These are phyloP conservation scores for Salvelinus fontinalis DNA, from an alignment of 2,113 vertebrate species.

Conservation along the genomic window DNA sequence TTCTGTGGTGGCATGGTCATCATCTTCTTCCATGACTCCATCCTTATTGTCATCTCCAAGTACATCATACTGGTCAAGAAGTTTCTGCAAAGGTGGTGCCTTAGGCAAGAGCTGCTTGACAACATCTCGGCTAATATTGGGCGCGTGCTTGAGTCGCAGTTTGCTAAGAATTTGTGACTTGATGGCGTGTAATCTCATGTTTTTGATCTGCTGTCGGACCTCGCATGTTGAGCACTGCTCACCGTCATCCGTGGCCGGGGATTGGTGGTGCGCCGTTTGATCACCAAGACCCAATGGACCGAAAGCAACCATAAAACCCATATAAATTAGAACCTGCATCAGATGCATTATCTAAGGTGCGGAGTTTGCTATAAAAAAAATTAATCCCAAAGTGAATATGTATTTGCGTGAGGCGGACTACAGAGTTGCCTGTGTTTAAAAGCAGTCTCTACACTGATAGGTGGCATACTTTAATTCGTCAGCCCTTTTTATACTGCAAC, in stretches of 20 bases:
- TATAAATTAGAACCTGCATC: constrained; percentile 75
- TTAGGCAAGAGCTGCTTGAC: constrained; percentile 93
- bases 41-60: constrained; percentile 92
- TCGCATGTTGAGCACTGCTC: constrained; percentile 90
- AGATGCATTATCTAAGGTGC: constrained; percentile 80
- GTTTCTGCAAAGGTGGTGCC: constrained; percentile 93
- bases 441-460: constrained; percentile 84
- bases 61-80: constrained; percentile 98
- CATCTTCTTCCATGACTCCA: constrained; percentile 88
- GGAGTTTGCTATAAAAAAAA: constrained; percentile 13
- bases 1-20: constrained; percentile 93
- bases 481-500: constrained; percentile 95
- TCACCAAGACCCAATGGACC: constrained; percentile 83
- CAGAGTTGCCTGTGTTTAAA: constrained; percentile 57
- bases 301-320: constrained; percentile 81
- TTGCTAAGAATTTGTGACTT: constrained; percentile 98
- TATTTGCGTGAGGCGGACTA: constrained; percentile 21
- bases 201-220: constrained; percentile 92
- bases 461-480: constrained; percentile 87
- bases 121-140: constrained; percentile 95
- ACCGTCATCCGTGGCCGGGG: constrained; percentile 77
- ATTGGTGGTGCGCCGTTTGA: constrained; percentile 74
- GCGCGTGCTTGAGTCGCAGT: constrained; percentile 93
- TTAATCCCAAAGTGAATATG: constrained; percentile 44
- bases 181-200: constrained; percentile 93